Percentiles rank a stretch among this genome's conserved stretches.
These are phyloP conservation scores for Gambelia wislizenii DNA, from an alignment of 2,797 vertebrate genomes.

Conservation along the genomic window DNA sequence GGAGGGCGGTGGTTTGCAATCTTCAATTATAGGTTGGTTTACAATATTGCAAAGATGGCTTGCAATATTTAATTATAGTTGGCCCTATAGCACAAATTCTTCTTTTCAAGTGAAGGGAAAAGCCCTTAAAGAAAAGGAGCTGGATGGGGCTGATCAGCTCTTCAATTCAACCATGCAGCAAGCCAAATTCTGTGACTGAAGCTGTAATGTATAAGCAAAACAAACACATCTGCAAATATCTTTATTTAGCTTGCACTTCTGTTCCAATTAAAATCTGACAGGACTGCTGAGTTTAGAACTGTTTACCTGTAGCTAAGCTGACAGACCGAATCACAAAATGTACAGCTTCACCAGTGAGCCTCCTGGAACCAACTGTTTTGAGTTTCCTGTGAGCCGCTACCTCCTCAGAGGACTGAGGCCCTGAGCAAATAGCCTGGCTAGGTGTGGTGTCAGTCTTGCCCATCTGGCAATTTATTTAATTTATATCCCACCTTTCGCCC, in stretches of 20 bases:
- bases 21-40: no score
- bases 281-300: not conserved
- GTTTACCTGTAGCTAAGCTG: not conserved
- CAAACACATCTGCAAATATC: not conserved
- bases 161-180: not conserved
- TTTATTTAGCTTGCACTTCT: not conserved
- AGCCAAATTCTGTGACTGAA: not conserved
- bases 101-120: not conserved
- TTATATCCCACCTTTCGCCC: no score
- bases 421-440: no score
- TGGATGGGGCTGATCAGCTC: not conserved
- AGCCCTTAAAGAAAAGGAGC: not conserved
- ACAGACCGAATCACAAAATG: not conserved
- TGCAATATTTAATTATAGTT: no score
- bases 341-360: not conserved
- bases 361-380: no score
- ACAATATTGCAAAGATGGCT: no score
- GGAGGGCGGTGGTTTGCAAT: no score
- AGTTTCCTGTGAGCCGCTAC: no score
- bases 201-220: not conserved
- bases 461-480: no score
- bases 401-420: no score
- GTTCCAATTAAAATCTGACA: not conserved
- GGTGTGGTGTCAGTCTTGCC: no score
- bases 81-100: not conserved